A percentile compares a stretch with the other conserved stretches of the same genome.
Conservation (phyloP, 2,888 invertebrate species). For the Pseudococcus viburni region DNA sequence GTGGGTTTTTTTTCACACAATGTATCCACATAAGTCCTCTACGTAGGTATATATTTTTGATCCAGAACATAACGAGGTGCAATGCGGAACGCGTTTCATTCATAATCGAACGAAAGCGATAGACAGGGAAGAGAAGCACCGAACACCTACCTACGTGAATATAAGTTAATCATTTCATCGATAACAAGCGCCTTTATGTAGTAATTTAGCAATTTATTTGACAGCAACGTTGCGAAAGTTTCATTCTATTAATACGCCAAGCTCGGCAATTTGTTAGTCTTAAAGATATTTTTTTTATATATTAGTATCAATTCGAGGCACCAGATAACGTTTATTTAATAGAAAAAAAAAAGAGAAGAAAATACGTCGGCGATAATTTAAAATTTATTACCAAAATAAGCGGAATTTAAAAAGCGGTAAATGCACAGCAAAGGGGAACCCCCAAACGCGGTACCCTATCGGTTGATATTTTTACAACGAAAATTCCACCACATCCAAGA, state of each 20-base stretch:
- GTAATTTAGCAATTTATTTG: slow-evolving; percentile 54
- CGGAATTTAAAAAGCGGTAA: not conserved
- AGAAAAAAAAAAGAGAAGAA: not conserved
- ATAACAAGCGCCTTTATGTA: slow-evolving; percentile 40
- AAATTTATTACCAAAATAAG: slow-evolving; percentile 23
- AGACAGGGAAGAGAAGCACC: not conserved
- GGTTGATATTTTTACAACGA: not conserved
- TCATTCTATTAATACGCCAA: slow-evolving; percentile 45
- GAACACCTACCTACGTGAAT: not conserved
- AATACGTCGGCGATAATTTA: slow-evolving; percentile 29
- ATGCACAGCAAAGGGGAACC: not conserved
- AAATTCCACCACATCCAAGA: not conserved
- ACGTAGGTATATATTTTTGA: too few relatives aligned
- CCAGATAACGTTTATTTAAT: slow-evolving; percentile 21
- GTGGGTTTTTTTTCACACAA: too few relatives aligned
- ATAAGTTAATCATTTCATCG: slow-evolving; percentile 27
- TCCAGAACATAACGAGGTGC: too few relatives aligned
- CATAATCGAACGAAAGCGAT: too few relatives aligned
- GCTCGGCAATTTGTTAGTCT: slow-evolving; percentile 46
- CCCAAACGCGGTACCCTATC: not conserved
- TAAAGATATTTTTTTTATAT: slow-evolving; percentile 35
- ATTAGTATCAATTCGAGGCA: slow-evolving; percentile 40
- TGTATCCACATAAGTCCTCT: too few relatives aligned
- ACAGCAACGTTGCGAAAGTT: slow-evolving; percentile 16
- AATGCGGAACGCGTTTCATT: too few relatives aligned